Base-by-base conservation (phyloP, 2,888 invertebrate genomes). In the Meiosimyza platycephala region DNA sequence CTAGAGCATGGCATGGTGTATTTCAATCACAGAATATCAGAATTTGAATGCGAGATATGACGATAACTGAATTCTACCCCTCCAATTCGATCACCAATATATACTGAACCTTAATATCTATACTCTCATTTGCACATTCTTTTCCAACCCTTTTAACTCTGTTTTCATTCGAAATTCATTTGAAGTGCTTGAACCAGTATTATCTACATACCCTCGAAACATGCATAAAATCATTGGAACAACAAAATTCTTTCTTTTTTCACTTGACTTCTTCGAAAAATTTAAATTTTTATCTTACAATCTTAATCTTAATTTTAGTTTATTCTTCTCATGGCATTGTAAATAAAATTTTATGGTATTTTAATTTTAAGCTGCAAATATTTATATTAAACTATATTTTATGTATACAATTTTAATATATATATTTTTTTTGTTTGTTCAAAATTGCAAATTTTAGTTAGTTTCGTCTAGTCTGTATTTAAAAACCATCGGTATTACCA, bases 11-110 rank as follows among this genome's bases (percentile, higher is more conserved):
- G 87, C 76, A 86, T 87, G 83, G 85, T 87, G 51, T 87, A 87
- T 76, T 87, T 87, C 75, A 87, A 87, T 76, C 84, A 86, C 74
- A 88, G 91, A 80, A 90, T 91, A 73, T 88, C 91, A 6, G 91
- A 91, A 83, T 91, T 91, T 80, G 91, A 91, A 83, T 91, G 91
- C 83, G 91, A 91, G 85, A 91, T 91, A 83, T 89, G 85, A 87
- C 84, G 83, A 75, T 83, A 78, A 83, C 80, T 81, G 78, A 78
- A 78, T 71, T 76, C 52, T n/a, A 51, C 28, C 73, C 69, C 71
- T 52, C 76, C 62, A 6, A 33, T 63, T 11, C 63, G 12, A 15
- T 15, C 13, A 40, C 6, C 54, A 18, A 2, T 52, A 33, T 16
- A 22, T 7, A 4, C 65, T 65, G 13, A 11, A 22, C n/a, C 52